Evolutionary conservation across 2,113 vertebrate species (phyloP).

Genomic region (Numenius arquata): DNA sequence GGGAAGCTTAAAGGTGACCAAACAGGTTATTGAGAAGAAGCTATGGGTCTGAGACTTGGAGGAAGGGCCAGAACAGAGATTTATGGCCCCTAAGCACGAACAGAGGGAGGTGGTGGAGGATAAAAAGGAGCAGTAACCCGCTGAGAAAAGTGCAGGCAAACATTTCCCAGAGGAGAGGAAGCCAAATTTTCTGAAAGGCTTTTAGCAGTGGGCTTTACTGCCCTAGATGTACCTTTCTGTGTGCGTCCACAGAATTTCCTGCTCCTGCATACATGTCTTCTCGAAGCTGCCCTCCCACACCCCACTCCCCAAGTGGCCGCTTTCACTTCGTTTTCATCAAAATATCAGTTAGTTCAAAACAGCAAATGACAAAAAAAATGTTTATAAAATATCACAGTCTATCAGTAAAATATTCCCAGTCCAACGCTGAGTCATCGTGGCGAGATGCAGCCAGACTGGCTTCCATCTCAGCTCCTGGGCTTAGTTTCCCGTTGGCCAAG

Average conservation of each 20-base stretch:
- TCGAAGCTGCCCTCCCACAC: background rate
- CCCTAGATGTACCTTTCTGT: background rate
- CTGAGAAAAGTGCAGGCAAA: background rate
- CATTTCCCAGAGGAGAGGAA: background rate
- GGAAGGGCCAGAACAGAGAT: background rate
- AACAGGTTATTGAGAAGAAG: background rate
- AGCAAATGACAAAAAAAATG: background rate
- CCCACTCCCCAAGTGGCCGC: background rate
- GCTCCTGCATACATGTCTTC: background rate
- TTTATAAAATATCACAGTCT: background rate
- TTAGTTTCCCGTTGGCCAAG: background rate
- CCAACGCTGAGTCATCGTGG: slow-evolving; percentile 6
- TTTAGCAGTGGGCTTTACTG: background rate
- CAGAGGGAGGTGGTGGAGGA: background rate
- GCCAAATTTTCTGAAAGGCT: background rate
- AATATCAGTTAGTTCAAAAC: background rate
- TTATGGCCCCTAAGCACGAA: background rate
- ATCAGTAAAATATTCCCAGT: background rate
- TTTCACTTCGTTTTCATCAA: background rate
- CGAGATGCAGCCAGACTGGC: background rate
- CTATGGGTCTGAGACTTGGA: background rate
- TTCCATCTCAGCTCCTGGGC: background rate
- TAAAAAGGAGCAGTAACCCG: background rate
- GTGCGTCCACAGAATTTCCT: background rate
- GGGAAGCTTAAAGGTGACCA: background rate